These are phyloP conservation scores for Formica aserva DNA, from an alignment of 2,888 invertebrate genomes.

Conservation along the genomic window DNA sequence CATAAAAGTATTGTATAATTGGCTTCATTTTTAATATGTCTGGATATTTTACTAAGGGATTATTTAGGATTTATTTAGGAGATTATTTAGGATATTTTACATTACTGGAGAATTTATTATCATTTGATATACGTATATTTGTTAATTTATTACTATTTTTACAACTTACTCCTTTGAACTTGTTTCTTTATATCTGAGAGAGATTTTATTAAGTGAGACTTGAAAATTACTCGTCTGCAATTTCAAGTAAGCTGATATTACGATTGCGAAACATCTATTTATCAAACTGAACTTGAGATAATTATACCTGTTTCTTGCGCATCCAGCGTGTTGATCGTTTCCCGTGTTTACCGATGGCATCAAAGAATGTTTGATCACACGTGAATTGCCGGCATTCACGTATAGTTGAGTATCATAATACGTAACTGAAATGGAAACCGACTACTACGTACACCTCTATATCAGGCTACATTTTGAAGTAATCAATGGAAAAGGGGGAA, in stretches of 20 bases:
- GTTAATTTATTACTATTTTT: not conserved
- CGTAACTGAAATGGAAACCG: constrained; percentile 23
- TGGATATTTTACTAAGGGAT: not conserved
- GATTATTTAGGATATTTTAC: not conserved
- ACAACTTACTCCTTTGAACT: not conserved
- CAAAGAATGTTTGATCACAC: constrained; percentile 8
- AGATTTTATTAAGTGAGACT: not conserved
- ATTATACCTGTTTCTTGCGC: constrained; percentile 24
- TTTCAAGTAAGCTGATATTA: not conserved
- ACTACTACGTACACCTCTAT: not conserved
- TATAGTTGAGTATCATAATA: constrained; percentile 23
- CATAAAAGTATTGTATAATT: not conserved
- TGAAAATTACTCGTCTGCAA: not conserved
- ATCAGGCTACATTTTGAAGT: constrained; percentile 20
- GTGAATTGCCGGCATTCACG: constrained; percentile 1
- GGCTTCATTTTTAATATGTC: not conserved
- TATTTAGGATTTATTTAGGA: not conserved
- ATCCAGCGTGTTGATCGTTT: constrained; percentile 4
- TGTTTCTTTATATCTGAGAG: not conserved
- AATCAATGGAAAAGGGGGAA: constrained; percentile 12
- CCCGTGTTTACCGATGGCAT: constrained; percentile 31
- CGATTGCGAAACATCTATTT: not conserved
- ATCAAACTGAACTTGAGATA: constrained; percentile 16
- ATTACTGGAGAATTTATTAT: not conserved
- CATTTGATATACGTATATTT: not conserved